Evolutionary conservation across 2,797 vertebrate species (phyloP), one percentile per base, ranked within the genome.

Genomic region (Malurus leucopterus): DNA sequence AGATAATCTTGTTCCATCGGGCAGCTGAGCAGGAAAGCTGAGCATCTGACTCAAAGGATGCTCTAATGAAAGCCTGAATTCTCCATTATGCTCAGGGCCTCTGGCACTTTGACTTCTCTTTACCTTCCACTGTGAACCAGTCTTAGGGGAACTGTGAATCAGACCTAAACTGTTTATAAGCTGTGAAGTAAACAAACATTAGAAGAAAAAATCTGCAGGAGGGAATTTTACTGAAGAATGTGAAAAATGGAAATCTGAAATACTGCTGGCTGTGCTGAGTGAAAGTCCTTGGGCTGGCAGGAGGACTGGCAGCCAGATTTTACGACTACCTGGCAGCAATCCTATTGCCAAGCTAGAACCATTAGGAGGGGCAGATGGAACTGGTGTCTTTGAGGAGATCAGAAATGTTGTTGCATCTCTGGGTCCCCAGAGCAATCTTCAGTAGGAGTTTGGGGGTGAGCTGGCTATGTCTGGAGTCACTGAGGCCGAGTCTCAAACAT

Each of bases 141-240:
- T 89, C 85, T 70, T 67, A 63, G 46, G 79, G 57, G 84, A 90
- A 34, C 68, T 83, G 43, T 84, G 91, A 92, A 70, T 73, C 61
- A 83, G 40, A 85, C 34, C 67, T 78, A 57, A 81, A 32, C 67
- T 90, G 79, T 89, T 89, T 88, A 77, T 80, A 92, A 92, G 71
- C 65, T 92, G 68, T 72, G 73, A 93, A 84, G 46, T 55, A 91
- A 94, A 88, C 87, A 91, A 92, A 92, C 62, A 62, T 87, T 63
- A 84, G 63, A 92, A 86, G 73, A 53, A 90, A 72, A 87, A 76
- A 55, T 63, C 85, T 63, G 40, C 8, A 0, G 77, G 77, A 86
- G 57, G 13, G 16, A 79, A 46, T n/a, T 86, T 90, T 89, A 90
- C 67, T 69, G 59, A 93, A 92, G 63, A 85, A 73, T 50, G 46